Evolutionary conservation across 2,888 invertebrate genomes (phyloP).

Genomic region (Leptinotarsa tumamoca): DNA sequence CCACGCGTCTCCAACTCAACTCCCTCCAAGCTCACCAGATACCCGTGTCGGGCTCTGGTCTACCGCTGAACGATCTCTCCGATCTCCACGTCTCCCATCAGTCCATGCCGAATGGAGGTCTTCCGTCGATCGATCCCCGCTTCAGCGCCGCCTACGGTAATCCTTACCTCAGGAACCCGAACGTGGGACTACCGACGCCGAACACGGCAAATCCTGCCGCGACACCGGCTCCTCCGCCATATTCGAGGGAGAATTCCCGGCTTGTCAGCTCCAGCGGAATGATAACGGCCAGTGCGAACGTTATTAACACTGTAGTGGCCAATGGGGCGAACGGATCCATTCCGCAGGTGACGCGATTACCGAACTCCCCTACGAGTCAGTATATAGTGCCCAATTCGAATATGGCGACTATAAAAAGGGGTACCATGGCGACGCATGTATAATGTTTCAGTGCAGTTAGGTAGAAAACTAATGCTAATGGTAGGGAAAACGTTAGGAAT

Average conservation of each 20-base stretch:
- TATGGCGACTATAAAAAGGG: slow-evolving; percentile 72
- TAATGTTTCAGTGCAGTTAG: slow-evolving; percentile 61
- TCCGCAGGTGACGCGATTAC: slow-evolving; percentile 69
- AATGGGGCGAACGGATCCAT: slow-evolving; percentile 67
- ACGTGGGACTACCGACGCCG: slow-evolving; percentile 72
- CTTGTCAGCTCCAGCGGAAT: slow-evolving; percentile 60
- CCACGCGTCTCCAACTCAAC: slow-evolving; percentile 65
- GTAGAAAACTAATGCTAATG: slow-evolving; percentile 22
- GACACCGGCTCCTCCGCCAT: slow-evolving; percentile 85
- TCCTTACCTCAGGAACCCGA: slow-evolving; percentile 69
- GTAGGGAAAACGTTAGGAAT: slow-evolving; percentile 8
- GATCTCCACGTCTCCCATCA: slow-evolving; percentile 60
- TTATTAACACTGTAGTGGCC: slow-evolving; percentile 67
- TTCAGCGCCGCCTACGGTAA: slow-evolving; percentile 88
- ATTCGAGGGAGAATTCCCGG: slow-evolving; percentile 66
- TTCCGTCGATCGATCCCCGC: slow-evolving; percentile 78
- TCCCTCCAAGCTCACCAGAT: slow-evolving; percentile 63
- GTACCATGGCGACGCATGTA: slow-evolving; percentile 77
- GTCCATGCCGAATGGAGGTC: slow-evolving; percentile 61
- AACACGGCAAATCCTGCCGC: slow-evolving; percentile 81
- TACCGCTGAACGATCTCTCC: slow-evolving; percentile 63
- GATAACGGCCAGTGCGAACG: slow-evolving; percentile 62
- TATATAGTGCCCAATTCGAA: slow-evolving; percentile 71
- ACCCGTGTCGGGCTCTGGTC: slow-evolving; percentile 56
- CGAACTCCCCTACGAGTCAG: slow-evolving; percentile 68